phyloP scores from a whole-genome alignment of 2,113 vertebrate species.

The Grantiella picta region DNA sequence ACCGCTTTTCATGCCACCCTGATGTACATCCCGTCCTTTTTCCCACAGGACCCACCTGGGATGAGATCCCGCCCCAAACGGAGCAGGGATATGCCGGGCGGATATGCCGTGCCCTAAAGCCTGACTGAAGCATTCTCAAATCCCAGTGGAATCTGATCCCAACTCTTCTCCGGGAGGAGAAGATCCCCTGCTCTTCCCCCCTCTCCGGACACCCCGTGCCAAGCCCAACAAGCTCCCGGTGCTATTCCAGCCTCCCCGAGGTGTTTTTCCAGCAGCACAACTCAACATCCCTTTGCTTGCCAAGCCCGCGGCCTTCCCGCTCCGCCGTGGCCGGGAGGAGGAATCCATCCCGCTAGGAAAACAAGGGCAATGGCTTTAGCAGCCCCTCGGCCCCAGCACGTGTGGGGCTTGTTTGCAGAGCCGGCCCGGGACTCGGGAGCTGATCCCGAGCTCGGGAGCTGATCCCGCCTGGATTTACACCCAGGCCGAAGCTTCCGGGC shows the following conservation, averaged over 20 bases:
- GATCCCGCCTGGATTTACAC: background rate
- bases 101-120: accelerated
- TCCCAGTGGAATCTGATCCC: accelerated
- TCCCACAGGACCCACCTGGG: background rate
- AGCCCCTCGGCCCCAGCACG: background rate
- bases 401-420: background rate
- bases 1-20: background rate
- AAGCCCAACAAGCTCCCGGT: background rate
- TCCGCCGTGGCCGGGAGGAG: background rate
- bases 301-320: background rate
- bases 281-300: background rate
- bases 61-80: accelerated
- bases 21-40: accelerated
- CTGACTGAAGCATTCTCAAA: accelerated
- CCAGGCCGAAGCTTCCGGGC: background rate
- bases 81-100: too few relatives aligned
- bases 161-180: background rate
- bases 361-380: background rate
- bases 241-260: background rate
- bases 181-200: background rate
- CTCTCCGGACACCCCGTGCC: accelerated
- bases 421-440: background rate
- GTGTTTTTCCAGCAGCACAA: background rate
- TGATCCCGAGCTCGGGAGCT: background rate
- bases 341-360: background rate